phyloP scores from a whole-genome alignment of 1,140 invertebrate species.

The Campodea augens region DNA sequence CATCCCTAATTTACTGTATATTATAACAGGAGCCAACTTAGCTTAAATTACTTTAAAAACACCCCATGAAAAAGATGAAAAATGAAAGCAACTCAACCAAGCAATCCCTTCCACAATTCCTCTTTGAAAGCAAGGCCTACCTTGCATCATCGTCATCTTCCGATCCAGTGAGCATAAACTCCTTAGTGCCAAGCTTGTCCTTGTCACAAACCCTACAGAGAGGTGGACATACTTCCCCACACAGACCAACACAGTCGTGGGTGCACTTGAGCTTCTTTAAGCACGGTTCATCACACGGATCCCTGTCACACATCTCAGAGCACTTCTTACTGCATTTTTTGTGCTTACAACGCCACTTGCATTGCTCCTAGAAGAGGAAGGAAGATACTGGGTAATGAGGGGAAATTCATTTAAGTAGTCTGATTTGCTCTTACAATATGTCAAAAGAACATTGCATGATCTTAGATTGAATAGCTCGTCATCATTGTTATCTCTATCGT shows the following conservation, averaged over 20 bases:
- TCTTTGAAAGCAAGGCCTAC: constrained; percentile 24
- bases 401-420: no score
- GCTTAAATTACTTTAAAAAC: no score
- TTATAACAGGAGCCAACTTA: no score
- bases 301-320: constrained; percentile 28
- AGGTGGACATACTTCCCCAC: constrained; percentile 41
- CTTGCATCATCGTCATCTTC: constrained; percentile 33
- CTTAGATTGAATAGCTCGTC: not conserved
- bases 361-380: constrained; percentile 14
- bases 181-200: constrained; percentile 22
- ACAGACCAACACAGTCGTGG: constrained; percentile 42
- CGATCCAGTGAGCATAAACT: constrained; percentile 33
- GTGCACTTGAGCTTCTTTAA: constrained; percentile 27
- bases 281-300: constrained; percentile 33
- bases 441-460: not conserved
- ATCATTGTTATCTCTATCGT: not conserved
- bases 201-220: constrained; percentile 23
- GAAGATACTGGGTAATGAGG: no score
- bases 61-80: no score
- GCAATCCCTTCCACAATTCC: no score
- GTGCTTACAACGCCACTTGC: constrained; percentile 29
- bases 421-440: not conserved
- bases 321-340: constrained; percentile 33
- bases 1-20: no score
- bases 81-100: no score